These are phyloP conservation scores for Bovichtus diacanthus DNA, from an alignment of 2,797 vertebrate species.

Conservation along the genomic window DNA sequence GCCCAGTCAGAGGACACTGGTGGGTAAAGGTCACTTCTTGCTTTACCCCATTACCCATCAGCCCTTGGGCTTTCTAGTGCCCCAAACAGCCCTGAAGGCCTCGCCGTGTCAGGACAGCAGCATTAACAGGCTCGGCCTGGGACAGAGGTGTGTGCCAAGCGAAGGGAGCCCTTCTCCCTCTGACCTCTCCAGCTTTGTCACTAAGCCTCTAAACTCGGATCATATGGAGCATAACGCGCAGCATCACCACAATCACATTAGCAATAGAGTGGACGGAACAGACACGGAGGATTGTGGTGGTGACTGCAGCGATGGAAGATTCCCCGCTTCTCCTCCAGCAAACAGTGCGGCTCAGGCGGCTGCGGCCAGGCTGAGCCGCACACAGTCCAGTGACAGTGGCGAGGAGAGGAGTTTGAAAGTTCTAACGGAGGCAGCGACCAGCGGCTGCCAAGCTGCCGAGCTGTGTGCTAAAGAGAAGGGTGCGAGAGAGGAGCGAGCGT, in stretches of 20 bases:
- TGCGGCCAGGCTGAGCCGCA: slow-evolving; percentile 63
- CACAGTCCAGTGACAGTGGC: slow-evolving; percentile 56
- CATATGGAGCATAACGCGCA: slow-evolving; percentile 51
- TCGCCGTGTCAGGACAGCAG: slow-evolving; percentile 81
- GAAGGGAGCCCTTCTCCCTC: slow-evolving; percentile 62
- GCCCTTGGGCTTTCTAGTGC: slow-evolving; percentile 94
- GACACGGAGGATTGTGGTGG: slow-evolving; percentile 59
- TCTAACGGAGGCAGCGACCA: slow-evolving; percentile 39
- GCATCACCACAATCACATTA: slow-evolving; percentile 64
- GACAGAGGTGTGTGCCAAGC: slow-evolving; percentile 64
- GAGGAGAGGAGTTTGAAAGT: slow-evolving; percentile 55
- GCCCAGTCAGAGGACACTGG: slow-evolving; percentile 88
- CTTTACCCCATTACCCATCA: slow-evolving; percentile 95
- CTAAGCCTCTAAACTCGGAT: slow-evolving; percentile 57
- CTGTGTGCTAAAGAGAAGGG: slow-evolving; percentile 74
- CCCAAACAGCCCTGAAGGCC: slow-evolving; percentile 90
- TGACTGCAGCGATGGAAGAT: slow-evolving; percentile 46
- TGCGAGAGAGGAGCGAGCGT: slow-evolving; percentile 80
- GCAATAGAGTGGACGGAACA: slow-evolving; percentile 57
- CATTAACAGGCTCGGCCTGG: slow-evolving; percentile 57
- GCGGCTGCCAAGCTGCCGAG: slow-evolving; percentile 61
- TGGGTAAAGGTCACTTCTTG: slow-evolving; percentile 95
- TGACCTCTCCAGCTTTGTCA: slow-evolving; percentile 62
- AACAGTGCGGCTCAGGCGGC: slow-evolving; percentile 52
- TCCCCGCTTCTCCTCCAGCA: slow-evolving; percentile 54